These are phyloP conservation scores for Echinops telfairi DNA, from an alignment of 2,113 vertebrate genomes.

Conservation along the genomic window DNA sequence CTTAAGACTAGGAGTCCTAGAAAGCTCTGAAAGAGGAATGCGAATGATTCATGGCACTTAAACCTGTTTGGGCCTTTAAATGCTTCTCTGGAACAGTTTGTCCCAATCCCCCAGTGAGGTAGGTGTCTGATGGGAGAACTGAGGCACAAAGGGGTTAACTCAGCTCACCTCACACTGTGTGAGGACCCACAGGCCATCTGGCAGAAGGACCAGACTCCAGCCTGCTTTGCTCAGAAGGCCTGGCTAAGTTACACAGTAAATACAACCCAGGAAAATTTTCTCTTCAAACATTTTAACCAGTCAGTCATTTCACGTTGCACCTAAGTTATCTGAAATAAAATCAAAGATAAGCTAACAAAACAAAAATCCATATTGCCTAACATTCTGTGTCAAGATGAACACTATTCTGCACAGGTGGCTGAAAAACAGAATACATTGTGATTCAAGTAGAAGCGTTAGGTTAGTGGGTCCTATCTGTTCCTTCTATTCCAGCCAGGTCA, in stretches of 20 bases:
- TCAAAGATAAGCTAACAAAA: conserved; percentile 63
- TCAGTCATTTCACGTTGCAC: conserved; percentile 54
- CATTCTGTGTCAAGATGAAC: conserved; percentile 67
- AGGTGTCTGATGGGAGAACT: conserved; percentile 67
- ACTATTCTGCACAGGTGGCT: conserved; percentile 50
- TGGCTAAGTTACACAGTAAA: conserved; percentile 4
- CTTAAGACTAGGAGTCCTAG: conserved; percentile 60
- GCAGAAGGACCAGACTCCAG: conserved; percentile 20
- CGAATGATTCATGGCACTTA: conserved; percentile 71
- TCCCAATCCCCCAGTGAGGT: conserved; percentile 75
- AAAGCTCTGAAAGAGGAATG: conserved; percentile 53
- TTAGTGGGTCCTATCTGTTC: conserved; percentile 26
- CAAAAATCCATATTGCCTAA: conserved; percentile 66
- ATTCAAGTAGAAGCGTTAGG: conserved; percentile 71
- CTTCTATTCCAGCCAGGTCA: neutral
- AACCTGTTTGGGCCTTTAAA: conserved; percentile 43
- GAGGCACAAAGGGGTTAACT: conserved; percentile 64
- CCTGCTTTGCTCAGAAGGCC: conserved; percentile 41
- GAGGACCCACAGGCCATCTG: neutral
- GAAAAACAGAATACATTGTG: conserved; percentile 15
- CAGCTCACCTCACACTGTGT: neutral
- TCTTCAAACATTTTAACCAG: conserved; percentile 61
- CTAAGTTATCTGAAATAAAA: conserved; percentile 54
- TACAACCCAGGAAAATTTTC: neutral
- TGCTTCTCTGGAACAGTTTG: conserved; percentile 48